Evolutionary conservation across 2,113 vertebrate species (phyloP).

Genomic region (Pica pica): DNA sequence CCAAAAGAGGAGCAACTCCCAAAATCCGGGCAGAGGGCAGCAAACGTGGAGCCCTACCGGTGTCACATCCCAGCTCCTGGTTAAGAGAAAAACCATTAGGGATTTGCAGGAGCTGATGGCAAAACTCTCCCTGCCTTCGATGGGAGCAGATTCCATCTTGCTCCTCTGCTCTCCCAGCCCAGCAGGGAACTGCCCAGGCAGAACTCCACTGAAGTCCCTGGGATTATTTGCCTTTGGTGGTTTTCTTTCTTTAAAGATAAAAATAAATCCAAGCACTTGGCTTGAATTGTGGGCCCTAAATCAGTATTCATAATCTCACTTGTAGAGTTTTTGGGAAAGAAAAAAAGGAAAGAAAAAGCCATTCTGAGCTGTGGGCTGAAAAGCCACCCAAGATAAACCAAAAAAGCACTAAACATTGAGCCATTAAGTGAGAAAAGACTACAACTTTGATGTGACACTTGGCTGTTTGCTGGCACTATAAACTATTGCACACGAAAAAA

Average conservation of each 20-base stretch:
- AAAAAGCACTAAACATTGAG: neutral
- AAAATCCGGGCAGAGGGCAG: neutral
- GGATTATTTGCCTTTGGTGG: neutral
- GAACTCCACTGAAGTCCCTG: neutral
- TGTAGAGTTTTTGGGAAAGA: neutral
- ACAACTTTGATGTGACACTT: slow-evolving; percentile 17
- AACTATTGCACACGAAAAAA: slow-evolving; percentile 33
- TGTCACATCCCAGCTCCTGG: neutral
- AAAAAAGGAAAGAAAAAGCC: neutral
- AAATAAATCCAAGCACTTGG: neutral
- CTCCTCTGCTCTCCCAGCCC: neutral
- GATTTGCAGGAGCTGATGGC: neutral
- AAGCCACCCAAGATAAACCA: neutral
- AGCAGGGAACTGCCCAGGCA: neutral
- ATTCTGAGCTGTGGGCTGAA: neutral
- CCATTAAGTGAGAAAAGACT: neutral
- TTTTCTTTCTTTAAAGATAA: neutral
- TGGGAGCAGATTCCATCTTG: neutral
- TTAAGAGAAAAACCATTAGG: neutral
- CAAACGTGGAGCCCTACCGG: neutral
- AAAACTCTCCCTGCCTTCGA: neutral
- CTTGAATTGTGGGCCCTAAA: neutral
- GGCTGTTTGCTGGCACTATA: slow-evolving; percentile 13
- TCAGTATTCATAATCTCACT: neutral
- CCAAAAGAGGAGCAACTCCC: neutral